A percentile compares a stretch with the other conserved stretches of the same genome.
Conservation (phyloP, 2,113 vertebrate species). For the Morone chrysops region DNA sequence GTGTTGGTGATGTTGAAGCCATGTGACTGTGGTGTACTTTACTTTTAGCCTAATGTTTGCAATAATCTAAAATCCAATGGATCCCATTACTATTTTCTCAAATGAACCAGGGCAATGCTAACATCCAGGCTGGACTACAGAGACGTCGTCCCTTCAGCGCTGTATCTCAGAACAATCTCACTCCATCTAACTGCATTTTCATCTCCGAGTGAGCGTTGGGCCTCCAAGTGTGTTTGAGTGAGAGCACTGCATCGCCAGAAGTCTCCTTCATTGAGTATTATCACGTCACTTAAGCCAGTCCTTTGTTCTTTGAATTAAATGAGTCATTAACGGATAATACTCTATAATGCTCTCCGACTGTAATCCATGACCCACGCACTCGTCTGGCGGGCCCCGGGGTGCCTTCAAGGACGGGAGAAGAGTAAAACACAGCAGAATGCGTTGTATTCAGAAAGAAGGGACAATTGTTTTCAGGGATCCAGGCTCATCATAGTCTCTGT, state of each 20-base stretch:
- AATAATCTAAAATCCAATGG: too few species aligned
- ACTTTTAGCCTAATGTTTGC: too few species aligned
- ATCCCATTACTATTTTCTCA: too few species aligned
- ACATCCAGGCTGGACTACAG: too few species aligned
- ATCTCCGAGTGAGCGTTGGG: not conserved
- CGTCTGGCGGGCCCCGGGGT: conserved; percentile 18
- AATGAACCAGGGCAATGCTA: too few species aligned
- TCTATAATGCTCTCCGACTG: conserved; percentile 49
- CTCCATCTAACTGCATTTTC: not conserved
- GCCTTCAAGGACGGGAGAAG: not conserved
- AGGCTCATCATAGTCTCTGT: not conserved
- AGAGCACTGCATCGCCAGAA: conserved; percentile 3
- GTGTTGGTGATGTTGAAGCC: too few species aligned
- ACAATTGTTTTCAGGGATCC: conserved; percentile 1
- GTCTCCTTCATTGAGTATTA: conserved; percentile 38
- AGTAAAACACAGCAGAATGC: not conserved
- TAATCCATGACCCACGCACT: conserved; percentile 58
- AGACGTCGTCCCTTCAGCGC: too few species aligned
- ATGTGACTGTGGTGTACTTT: too few species aligned
- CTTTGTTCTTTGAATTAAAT: conserved; percentile 59
- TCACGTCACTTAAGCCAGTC: conserved; percentile 34
- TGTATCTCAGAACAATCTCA: too few species aligned
- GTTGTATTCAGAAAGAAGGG: conserved; percentile 9
- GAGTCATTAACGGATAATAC: conserved; percentile 69
- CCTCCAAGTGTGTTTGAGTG: not conserved